Base-by-base conservation (phyloP, 2,888 invertebrate species). In the Scaptomyza polygonia region DNA sequence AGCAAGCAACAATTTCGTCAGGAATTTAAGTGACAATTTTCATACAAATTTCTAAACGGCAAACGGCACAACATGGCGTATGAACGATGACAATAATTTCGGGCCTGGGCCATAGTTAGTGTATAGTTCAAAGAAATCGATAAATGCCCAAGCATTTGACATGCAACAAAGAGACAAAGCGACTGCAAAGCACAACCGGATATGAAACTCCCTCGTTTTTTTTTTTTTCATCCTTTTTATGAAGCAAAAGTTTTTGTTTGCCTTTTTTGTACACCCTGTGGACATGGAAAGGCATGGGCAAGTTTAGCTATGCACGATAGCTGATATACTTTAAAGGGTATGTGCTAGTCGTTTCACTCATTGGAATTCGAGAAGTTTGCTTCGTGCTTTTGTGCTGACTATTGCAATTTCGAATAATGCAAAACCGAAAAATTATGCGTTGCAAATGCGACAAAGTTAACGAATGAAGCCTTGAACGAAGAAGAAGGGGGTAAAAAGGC, bases 21-120 rank as follows among this genome's bases (percentile, higher is more conserved):
- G 67, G 68, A 81, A 86, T 83, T 86, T 77, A 83, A 83, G 81
- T 81, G 86, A 72, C 76, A 85, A 85, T 80, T 80, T 80, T 79
- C 76, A 75, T 81, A 69, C 55, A 84, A 84, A 80, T 79, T 77
- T 74, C 54, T 45, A 55, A 16, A 43, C 25, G 66, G 42, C 32
- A 58, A 58, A 64, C 55, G 51, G 61, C 61, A 69, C 63, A 62
- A 77, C 70, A 61, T 59, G 70, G 80, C 80, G 77, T 82, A 85
- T 82, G 80, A 83, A 73, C 84, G 81, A 79, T 71, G 85, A 54
- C 56, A 71, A 84, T 65, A 63, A 67, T 78, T 80, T 67, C 30
- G 42, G 42, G 36, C 56, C 49, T 30, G 42, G 42, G 43, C 57
- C 29, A 45, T 21, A 21, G 34, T 39, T 39, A 9, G 16, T 4